Base-by-base conservation (phyloP, 2,797 vertebrate genomes). In the Etheostoma nigrum region DNA sequence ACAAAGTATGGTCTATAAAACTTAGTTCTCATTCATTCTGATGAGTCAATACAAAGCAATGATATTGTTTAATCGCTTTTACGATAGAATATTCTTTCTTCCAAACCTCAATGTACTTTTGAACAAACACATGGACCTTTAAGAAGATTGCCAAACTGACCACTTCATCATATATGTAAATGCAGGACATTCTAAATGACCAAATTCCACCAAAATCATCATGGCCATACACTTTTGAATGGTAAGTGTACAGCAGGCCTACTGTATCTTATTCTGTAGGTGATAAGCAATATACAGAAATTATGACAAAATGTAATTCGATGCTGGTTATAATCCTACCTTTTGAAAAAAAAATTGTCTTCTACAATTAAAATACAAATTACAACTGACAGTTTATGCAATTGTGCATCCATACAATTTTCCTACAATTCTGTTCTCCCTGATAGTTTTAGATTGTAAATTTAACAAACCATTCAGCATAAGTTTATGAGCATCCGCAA, bases 1-100 rank as follows among this genome's bases (percentile, higher is more conserved):
- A 85, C 85, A 86, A 77, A 68, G 54, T 74, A 67, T 81, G 79
- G 21, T 68, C 63, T 84, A 89, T 78, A 90, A 90, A 90, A 89
- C 72, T 49, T 72, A 70, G 58, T 79, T 81, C 62, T 86, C 74
- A 84, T 67, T 89, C 76, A 83, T 77, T 81, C 83, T 74, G 66
- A 78, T 76, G 74, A 81, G 58, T 72, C 6, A 16, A 78, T 80
- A 87, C 69, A 88, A 86, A 82, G 47, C 74, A 48, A 62, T 78
- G n/a, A 67, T 71, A 40, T 58, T 57, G 44, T n/a, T 68, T 68
- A 47, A 36, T 74, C 0, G 2, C 67, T 68, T 81, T 68, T 19
- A 79, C n/a, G 18, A 83, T 42, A 74, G 14, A 75, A 49, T 16
- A 68, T 27, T 27, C 25, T 83, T 84, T 77, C 70, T 60, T 78